phyloP scores from a whole-genome alignment of 2,888 invertebrate species.

The Epirrita christyi region DNA sequence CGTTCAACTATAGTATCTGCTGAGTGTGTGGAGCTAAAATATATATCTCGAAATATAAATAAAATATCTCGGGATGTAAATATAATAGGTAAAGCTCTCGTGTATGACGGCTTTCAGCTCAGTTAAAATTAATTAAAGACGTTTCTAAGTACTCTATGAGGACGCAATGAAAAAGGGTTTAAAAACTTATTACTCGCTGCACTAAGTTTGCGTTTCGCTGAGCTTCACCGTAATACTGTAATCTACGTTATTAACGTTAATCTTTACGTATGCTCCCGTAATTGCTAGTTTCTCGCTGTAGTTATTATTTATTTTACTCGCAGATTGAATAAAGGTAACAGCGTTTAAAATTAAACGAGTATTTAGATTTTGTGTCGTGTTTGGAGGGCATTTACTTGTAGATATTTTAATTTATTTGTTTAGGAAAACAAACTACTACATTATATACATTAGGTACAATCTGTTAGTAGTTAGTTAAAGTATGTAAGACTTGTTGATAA shows the following conservation, averaged over 20 bases:
- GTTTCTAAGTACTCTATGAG: constrained; percentile 23
- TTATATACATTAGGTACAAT: too few relatives aligned
- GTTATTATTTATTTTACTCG: constrained; percentile 25
- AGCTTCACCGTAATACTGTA: constrained; percentile 26
- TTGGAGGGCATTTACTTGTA: constrained; percentile 1
- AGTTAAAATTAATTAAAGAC: constrained; percentile 9
- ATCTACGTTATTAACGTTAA: constrained; percentile 30
- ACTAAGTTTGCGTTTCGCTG: constrained; percentile 26
- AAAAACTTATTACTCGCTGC: constrained; percentile 50
- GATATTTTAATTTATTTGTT: constrained; percentile 15
- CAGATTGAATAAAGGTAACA: constrained; percentile 7
- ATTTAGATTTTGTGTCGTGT: constrained; percentile 15
- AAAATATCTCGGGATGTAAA: too few relatives aligned
- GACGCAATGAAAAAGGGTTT: constrained; percentile 46
- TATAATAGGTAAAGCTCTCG: too few relatives aligned
- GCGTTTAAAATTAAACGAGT: constrained; percentile 7
- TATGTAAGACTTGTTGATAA: too few relatives aligned
- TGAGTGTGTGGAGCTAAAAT: too few relatives aligned
- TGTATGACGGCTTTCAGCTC: too few relatives aligned
- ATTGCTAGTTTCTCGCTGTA: constrained; percentile 30
- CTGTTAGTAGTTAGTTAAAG: too few relatives aligned
- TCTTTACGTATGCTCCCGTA: constrained; percentile 28
- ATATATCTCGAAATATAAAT: too few relatives aligned
- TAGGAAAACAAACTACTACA: too few relatives aligned
- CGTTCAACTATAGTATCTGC: too few relatives aligned